These are phyloP conservation scores for Drosophila ficusphila DNA, from an alignment of 1,140 invertebrate genomes.

Conservation along the genomic window DNA sequence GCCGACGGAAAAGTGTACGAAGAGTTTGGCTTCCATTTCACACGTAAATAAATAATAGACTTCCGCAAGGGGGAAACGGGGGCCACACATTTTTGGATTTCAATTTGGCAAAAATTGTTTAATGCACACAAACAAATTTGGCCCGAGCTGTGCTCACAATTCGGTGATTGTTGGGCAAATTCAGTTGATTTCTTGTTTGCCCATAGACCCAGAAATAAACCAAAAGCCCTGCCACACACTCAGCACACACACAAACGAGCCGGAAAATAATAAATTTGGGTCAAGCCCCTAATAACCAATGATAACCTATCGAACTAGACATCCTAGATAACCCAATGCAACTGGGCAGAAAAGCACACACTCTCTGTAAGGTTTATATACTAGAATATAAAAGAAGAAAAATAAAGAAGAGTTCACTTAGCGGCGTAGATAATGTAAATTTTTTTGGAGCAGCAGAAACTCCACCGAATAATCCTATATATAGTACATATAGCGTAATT, in stretches of 20 bases:
- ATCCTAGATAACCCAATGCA: slow-evolving; percentile 20
- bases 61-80: neutral
- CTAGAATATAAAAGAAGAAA: neutral
- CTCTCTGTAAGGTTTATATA: neutral
- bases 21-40: slow-evolving; percentile 41
- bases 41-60: slow-evolving; percentile 53
- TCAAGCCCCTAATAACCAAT: slow-evolving; percentile 2
- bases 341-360: slow-evolving; percentile 15
- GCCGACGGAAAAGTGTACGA: neutral
- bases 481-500: slow-evolving; percentile 38
- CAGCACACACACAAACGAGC: neutral
- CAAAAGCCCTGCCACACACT: neutral
- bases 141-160: slow-evolving; percentile 12
- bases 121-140: slow-evolving; percentile 39
- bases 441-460: slow-evolving; percentile 35
- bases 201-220: neutral
- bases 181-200: slow-evolving; percentile 42
- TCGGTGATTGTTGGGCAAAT: slow-evolving; percentile 41
- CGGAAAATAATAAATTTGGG: slow-evolving; percentile 3
- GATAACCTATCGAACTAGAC: slow-evolving; percentile 18
- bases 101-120: slow-evolving; percentile 47
- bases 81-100: slow-evolving; percentile 25
- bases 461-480: slow-evolving; percentile 49
- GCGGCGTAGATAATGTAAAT: slow-evolving; percentile 29
- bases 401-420: slow-evolving; percentile 9